These are phyloP conservation scores for Origma solitaria DNA, from an alignment of 2,113 vertebrate species.

Conservation along the genomic window DNA sequence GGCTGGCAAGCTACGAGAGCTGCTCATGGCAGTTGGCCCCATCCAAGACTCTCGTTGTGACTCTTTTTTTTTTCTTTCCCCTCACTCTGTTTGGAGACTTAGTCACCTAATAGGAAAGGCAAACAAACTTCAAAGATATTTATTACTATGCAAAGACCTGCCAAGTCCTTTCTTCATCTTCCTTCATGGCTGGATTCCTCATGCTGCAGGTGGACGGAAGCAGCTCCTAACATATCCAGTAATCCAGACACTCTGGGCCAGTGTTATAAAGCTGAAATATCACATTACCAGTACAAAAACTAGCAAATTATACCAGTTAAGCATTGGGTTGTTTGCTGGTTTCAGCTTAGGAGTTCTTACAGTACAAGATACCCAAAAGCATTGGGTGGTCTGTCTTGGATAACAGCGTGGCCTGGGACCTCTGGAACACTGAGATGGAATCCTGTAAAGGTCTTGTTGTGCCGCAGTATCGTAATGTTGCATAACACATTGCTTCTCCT, in stretches of 20 bases:
- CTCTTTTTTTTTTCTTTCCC: not conserved
- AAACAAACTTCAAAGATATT: not conserved
- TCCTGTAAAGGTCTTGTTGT: not conserved
- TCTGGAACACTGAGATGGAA: not conserved
- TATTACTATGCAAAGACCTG: not conserved
- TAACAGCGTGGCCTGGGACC: not conserved
- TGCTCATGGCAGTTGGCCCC: not conserved
- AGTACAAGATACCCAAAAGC: not conserved
- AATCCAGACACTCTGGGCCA: not conserved
- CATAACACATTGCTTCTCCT: not conserved
- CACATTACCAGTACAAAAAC: accelerated
- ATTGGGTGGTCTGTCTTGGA: not conserved
- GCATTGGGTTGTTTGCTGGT: not conserved
- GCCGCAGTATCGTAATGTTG: not conserved
- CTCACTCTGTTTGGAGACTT: not conserved
- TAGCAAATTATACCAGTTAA: not conserved
- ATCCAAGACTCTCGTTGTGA: not conserved
- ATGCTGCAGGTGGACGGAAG: not conserved
- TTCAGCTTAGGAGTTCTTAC: not conserved
- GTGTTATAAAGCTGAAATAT: not conserved
- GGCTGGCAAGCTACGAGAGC: not conserved
- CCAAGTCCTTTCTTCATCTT: not conserved
- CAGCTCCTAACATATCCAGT: not conserved
- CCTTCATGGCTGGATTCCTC: not conserved
- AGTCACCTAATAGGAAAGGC: not conserved